These are phyloP conservation scores for Petrolisthes cinctipes DNA, from an alignment of 2,888 invertebrate genomes.

Conservation along the genomic window DNA sequence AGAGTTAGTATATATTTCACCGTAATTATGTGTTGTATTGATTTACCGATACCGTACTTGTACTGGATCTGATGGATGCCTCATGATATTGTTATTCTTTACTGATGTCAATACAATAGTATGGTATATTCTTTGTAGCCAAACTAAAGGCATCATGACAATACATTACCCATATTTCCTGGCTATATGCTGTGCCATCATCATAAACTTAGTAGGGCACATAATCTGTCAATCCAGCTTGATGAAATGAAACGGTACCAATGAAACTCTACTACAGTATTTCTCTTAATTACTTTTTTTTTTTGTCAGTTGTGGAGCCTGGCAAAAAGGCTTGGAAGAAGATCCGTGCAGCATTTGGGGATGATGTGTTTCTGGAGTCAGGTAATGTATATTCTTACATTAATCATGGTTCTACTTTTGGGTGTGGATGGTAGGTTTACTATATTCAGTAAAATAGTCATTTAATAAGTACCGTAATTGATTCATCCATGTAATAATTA, in stretches of 20 bases:
- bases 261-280: no score
- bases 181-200: no score
- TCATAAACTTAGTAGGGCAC: no score
- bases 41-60: not conserved
- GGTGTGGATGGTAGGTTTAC: not conserved
- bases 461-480: no score
- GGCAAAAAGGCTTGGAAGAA: conserved; percentile 81
- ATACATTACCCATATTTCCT: no score
- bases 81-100: no score
- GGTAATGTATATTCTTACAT: conserved; percentile 69
- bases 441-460: no score
- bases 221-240: no score
- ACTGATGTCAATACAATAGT: not conserved
- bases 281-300: not conserved
- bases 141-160: not conserved
- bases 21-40: not conserved
- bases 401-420: no score
- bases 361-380: conserved; percentile 76
- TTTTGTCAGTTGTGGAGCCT: conserved; percentile 80
- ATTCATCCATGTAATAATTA: no score
- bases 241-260: no score
- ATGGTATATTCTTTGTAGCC: not conserved
- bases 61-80: not conserved
- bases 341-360: conserved; percentile 79
- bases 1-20: conserved; percentile 68